Base-by-base conservation (phyloP, 2,888 invertebrate species). In the Agriopis aurantiaria region DNA sequence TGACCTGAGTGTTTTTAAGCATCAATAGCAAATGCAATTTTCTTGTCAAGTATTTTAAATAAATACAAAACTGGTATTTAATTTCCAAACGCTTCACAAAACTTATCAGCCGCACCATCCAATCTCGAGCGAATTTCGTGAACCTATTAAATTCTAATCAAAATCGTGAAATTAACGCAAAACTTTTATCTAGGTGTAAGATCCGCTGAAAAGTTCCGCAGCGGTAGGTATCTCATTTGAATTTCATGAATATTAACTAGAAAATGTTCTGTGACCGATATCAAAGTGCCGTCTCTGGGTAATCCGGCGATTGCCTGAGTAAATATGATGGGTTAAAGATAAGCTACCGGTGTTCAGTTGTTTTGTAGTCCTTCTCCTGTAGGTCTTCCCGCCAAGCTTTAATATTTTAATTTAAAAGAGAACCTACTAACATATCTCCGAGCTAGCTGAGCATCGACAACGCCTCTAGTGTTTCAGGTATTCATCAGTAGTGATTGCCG, bases 211-310 rank as follows among this genome's bases (percentile, higher is more conserved):
- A 70, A 66, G 69, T 66, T 70, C 49, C 58, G 6, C 51, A 23
- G 61, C 65, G 46, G 71, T 85, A 80, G 81, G 80, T 82, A 81
- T 81, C 82, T 82, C 81, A 87, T 88, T 86, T 88, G 83, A 87
- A 88, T 86, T 87, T 87, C 87, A 85, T 88, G 85, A 86, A 88
- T 86, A 82, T 86, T 88, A 84, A 85, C 81, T 82, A 69, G 73
- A 79, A 71, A 61, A 66, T 62, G 68, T 66, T 62, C 69, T 66
- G 70, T 65, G 58, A 70, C 62, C 70, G 62, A 70, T 70, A 70
- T 77, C 74, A 66, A 70, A 62, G 49, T 65, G 56, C 56, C 55
- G 17, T 49, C 46, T 45, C 60, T 17, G 43, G 55, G 56, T 69
- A 65, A 61, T 69, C 65, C 51, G 14, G 40, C 11, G 52, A 65